phyloP scores from a whole-genome alignment of 2,113 vertebrate species.

The Camelus dromedarius region DNA sequence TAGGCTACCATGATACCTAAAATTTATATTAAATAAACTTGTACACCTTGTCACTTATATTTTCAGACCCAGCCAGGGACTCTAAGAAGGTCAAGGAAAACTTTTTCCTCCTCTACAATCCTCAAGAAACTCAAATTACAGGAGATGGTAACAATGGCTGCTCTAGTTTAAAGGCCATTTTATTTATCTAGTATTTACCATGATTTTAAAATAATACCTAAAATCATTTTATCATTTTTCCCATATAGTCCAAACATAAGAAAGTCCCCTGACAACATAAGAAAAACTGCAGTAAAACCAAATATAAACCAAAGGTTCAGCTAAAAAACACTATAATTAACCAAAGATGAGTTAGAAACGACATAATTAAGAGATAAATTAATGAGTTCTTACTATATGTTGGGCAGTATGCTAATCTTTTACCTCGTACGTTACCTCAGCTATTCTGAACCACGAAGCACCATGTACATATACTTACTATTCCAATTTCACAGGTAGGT shows the following conservation, averaged over 20 bases:
- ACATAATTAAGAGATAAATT: background rate
- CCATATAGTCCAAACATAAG: background rate
- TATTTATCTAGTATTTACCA: constrained; percentile 56
- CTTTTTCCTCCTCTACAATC: background rate
- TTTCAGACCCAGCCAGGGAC: background rate
- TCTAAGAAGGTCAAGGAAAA: background rate
- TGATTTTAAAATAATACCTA: constrained; percentile 15
- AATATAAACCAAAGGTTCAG: background rate
- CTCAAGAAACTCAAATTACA: constrained; percentile 77
- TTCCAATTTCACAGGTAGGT: background rate
- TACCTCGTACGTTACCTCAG: background rate
- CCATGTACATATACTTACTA: background rate
- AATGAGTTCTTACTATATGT: background rate
- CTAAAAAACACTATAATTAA: background rate
- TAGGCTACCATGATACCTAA: background rate
- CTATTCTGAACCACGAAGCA: constrained; percentile 18
- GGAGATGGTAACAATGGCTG: constrained; percentile 65
- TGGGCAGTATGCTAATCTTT: background rate
- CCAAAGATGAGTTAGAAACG: background rate
- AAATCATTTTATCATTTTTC: constrained; percentile 33
- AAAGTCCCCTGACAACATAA: background rate
- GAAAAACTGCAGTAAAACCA: background rate
- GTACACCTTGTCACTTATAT: background rate
- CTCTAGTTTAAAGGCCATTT: constrained; percentile 70
- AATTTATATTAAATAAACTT: background rate